Evolutionary conservation across 2,797 vertebrate genomes (phyloP), one percentile per base, ranked within the genome.

Genomic region (Furcifer pardalis): DNA sequence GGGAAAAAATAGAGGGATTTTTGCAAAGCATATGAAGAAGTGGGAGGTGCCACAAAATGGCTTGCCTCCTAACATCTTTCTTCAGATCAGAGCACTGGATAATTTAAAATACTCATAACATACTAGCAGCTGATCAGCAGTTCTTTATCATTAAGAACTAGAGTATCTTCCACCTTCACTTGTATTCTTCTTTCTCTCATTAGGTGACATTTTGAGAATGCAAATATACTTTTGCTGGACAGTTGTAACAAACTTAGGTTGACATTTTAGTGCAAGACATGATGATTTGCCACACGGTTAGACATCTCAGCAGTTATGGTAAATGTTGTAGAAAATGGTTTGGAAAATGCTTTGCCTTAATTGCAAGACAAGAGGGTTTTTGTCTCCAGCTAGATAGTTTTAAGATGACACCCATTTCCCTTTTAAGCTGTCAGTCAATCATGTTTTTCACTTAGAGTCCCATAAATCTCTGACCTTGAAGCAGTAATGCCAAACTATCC

Each of bases 341-440:
- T 74, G 83, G 83, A 79, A 84, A 84, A 72, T 42, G 68, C 44
- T 56, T 73, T 79, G 42, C 44, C 77, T 74, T 84, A 74, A 79
- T 74, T 84, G 77, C 77, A 63, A 66, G 59, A 65, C 77, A 42
- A 44, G 42, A 73, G 65, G 79, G 32, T 59, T 79, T 79, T 79
- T 73, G 69, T 56, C 77, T 79, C 79, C 27, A 7, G 13, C 44
- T 65, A 65, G 77, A 35, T 79, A 52, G 25, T 62, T 84, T 79
- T 52, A 21, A 66, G 44, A 56, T 84, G 83, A 65, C 77, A 74
- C 17, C 40, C 59, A 63, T 32, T 65, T 84, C 30, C 42, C 68
- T 84, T 79, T 79, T 79, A 79, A 84, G 7, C 69, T 84, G 83
- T 79, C 83, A 84, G 76, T 84, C 83, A 84, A 27, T 79, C 83